phyloP scores from a whole-genome alignment of 2,888 invertebrate species.

The Scaeva pyrastri region DNA sequence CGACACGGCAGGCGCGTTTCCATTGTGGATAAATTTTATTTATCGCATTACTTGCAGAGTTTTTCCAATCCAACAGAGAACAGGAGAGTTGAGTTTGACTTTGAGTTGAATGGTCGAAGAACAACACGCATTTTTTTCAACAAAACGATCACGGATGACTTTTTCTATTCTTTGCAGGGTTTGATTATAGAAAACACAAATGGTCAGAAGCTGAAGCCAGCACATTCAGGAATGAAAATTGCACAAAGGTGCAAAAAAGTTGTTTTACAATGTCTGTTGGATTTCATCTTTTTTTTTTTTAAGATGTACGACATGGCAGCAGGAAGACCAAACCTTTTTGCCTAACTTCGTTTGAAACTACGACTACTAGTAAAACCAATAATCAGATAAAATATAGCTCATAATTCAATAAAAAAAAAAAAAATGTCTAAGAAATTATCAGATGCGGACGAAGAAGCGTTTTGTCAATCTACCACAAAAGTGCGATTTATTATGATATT shows the following conservation, averaged over 20 bases:
- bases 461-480: conserved; percentile 62
- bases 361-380: neutral
- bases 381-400: conserved; percentile 46
- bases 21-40: conserved; percentile 45
- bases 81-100: neutral
- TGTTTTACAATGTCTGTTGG: conserved; percentile 15
- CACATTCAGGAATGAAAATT: too few relatives aligned
- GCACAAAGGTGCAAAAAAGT: neutral
- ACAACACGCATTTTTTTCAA: conserved; percentile 52
- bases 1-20: too few relatives aligned
- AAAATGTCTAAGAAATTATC: conserved; percentile 60
- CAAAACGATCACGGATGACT: neutral
- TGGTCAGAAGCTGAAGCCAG: too few relatives aligned
- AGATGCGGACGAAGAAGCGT: conserved; percentile 53
- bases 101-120: conserved; percentile 58
- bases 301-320: neutral
- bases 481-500: conserved; percentile 61
- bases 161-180: conserved; percentile 15
- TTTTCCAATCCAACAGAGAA: conserved; percentile 53
- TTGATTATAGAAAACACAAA: too few relatives aligned
- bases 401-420: conserved; percentile 66
- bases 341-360: conserved; percentile 20
- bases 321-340: conserved; percentile 51
- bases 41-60: conserved; percentile 3
- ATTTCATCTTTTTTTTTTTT: conserved; percentile 34